Evolutionary conservation across 1,140 invertebrate genomes (phyloP).

Genomic region (Sinella curviseta): DNA sequence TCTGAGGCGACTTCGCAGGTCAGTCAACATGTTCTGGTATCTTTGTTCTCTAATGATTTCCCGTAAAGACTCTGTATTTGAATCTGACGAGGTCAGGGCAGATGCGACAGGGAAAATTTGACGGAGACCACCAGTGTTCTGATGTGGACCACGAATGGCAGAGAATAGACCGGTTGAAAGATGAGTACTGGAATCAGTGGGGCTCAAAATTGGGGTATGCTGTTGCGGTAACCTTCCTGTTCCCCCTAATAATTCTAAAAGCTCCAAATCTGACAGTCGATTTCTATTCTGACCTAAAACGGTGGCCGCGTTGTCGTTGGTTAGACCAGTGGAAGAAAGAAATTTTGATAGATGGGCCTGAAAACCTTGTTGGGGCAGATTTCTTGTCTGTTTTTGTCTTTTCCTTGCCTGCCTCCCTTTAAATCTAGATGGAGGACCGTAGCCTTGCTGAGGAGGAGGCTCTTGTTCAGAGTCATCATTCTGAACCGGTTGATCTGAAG

Average conservation of each 20-base stretch:
- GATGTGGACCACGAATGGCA: neutral
- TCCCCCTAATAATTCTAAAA: neutral
- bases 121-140: neutral
- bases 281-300: neutral
- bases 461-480: neutral
- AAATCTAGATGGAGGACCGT: neutral
- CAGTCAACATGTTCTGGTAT: slow-evolving; percentile 33
- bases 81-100: neutral
- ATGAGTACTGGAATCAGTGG: neutral
- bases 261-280: neutral
- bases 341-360: slow-evolving; percentile 2
- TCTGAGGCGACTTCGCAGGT: slow-evolving; percentile 35
- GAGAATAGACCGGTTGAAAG: neutral
- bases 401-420: neutral
- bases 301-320: neutral
- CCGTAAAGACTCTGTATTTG: slow-evolving; percentile 19
- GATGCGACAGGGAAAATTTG: slow-evolving; percentile 1
- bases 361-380: slow-evolving; percentile 1
- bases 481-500: neutral
- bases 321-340: neutral
- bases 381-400: neutral
- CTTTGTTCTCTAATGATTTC: slow-evolving; percentile 42
- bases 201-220: neutral
- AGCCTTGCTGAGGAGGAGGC: neutral
- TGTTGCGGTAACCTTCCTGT: neutral